Base-by-base conservation (phyloP, 2,888 invertebrate genomes). In the Entomobrya multifasciata region DNA sequence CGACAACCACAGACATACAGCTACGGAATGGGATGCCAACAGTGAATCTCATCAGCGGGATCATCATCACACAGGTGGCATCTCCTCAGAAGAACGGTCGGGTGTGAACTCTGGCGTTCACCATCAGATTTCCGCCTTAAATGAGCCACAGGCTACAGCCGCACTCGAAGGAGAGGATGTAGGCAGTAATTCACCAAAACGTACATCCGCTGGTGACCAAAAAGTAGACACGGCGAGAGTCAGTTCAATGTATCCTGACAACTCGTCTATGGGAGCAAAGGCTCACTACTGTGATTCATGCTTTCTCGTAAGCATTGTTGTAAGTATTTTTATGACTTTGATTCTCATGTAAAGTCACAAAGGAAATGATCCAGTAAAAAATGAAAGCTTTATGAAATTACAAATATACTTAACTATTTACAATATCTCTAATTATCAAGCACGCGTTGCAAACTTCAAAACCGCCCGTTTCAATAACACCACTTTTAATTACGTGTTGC, bases 81-180 rank as follows among this genome's bases (percentile, higher is more conserved):
- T 25, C 1, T 47, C 44, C 0, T 74, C 76, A 0, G 74, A 72
- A 5, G 81, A 67, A 20, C 44, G 17, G 20, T 15, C 52, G 11
- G 44, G 47, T n/a, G 22, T 22, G 6, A 20, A 47, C 11, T 17
- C 52, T 15, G 44, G 52, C n/a, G 17, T 57, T 13, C 49, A 62
- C 52, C 65, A 52, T 57, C 79, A 62, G 13, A 47, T 55, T 17
- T 44, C 79, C 8, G 44, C 17, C 22, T 52, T 86, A 25, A 30
- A 65, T 65, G 86, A 86, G n/a, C 80, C 86, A 6, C 80, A 86
- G 52, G 80, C 86, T 4, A 86, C 86, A 13, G 86, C 86, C 3
- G 86, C 86, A 15, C 60, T 86, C 30, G 86, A 86, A 17, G 86
- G 86, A 20, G 44, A 8, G 15, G 76, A 80, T 49, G 27, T 79